Evolutionary conservation across 2,888 invertebrate species (phyloP), one percentile per base, ranked within the genome.

Genomic region (Dendrolimus pini): DNA sequence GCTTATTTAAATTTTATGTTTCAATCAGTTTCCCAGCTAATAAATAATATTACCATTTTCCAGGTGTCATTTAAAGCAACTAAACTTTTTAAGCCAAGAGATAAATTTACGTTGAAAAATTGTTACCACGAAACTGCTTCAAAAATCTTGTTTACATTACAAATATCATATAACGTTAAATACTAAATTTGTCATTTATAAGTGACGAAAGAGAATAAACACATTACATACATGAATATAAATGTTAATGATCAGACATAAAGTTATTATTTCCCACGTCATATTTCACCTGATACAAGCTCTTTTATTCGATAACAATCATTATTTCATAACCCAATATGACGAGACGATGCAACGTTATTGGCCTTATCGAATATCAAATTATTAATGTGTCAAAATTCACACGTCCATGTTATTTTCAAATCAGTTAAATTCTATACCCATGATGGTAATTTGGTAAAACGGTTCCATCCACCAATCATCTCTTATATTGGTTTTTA

Each of bases 341-440:
- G 47, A 10, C 47, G 47, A 47, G 2, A 10, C 58, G 59, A 59
- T 64, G 71, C 65, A 60, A 61, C 68, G 70, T 69, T 68, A 75
- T 74, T 70, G 68, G 64, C 65, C 65, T 66, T 60, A 65, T 56
- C 67, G 67, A 70, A 67, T 62, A 68, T 64, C 66, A 62, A 65
- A 66, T 72, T 69, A 72, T 77, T 74, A 71, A 66, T 60, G 65
- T 65, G 72, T 72, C 72, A 74, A 64, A 72, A 69, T 69, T 74
- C 69, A 72, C 75, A 77, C 72, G 70, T 65, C 63, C 59, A 60
- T 55, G 62, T 62, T 70, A 61, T 69, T 70, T 75, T 75, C 70
- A 67, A 72, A 70, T 72, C 74, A 71, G 67, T 71, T 70, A 72
- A 70, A 68, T 67, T 61, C 55, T 64, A 67, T 69, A 67, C 64